These are phyloP conservation scores for Auanema sp. DNA, from an alignment of 2,888 invertebrate genomes.

Conservation along the genomic window DNA sequence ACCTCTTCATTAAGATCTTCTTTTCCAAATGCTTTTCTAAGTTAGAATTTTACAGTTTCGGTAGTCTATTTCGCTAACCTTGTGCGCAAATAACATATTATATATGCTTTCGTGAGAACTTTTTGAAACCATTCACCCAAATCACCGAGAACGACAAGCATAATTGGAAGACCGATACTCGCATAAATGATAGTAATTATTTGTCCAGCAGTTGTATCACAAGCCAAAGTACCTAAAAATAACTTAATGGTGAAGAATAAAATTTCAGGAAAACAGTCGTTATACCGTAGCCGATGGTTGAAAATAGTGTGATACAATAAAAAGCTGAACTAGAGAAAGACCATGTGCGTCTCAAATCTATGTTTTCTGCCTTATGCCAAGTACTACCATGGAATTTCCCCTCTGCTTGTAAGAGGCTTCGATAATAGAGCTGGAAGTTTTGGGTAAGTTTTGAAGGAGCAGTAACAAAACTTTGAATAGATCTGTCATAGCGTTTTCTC, in stretches of 20 bases:
- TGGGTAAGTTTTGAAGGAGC: neutral
- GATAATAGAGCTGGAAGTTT: conserved; percentile 23
- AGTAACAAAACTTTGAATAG: conserved; percentile 1
- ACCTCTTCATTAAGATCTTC: conserved; percentile 11
- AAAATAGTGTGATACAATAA: conserved; percentile 36
- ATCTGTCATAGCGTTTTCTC: conserved; percentile 6
- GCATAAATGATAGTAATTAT: conserved; percentile 28
- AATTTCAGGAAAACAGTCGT: neutral
- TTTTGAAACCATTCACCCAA: conserved; percentile 27
- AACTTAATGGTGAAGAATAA: neutral
- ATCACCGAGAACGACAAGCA: conserved; percentile 28
- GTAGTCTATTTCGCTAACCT: conserved; percentile 3
- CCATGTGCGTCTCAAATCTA: conserved; percentile 26
- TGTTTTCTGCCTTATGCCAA: conserved; percentile 28
- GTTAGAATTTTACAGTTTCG: neutral
- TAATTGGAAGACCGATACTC: conserved; percentile 24
- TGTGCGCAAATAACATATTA: neutral
- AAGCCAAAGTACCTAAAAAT: conserved; percentile 23
- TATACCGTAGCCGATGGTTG: conserved; percentile 34
- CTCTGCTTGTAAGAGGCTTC: conserved; percentile 22
- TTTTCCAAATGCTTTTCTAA: conserved; percentile 26
- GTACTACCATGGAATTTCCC: conserved; percentile 24
- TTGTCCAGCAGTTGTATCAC: conserved; percentile 25
- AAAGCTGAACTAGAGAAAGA: conserved; percentile 24
- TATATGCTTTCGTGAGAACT: conserved; percentile 9